Percentiles rank a stretch among this genome's conserved stretches.
phyloP scores from a whole-genome alignment of 2,113 vertebrate genomes.

The Cyprinus carpio region DNA sequence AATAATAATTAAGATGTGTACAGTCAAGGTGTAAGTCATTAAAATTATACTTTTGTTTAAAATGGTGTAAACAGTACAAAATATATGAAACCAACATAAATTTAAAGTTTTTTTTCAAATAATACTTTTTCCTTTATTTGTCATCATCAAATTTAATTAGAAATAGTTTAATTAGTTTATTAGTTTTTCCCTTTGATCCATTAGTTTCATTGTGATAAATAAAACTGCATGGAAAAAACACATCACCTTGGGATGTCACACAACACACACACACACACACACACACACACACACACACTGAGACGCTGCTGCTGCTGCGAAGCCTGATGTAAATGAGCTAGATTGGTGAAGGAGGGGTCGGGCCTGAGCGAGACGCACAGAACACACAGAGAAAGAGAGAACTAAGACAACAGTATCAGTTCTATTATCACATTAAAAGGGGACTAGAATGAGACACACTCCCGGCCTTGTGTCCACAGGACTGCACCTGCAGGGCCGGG shows the following conservation, averaged over 20 bases:
- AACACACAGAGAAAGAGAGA: constrained; percentile 39
- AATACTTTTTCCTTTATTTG: too few species aligned
- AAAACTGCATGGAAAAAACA: too few species aligned
- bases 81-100: too few species aligned
- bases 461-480: constrained; percentile 61
- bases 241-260: neutral
- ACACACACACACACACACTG: constrained; percentile 44
- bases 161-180: too few species aligned
- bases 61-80: neutral
- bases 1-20: neutral
- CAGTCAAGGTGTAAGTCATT: neutral
- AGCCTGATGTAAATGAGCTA: constrained; percentile 76
- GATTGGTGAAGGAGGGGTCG: constrained; percentile 62
- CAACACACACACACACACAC: constrained; percentile 9
- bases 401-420: constrained; percentile 75
- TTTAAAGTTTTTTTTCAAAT: too few species aligned
- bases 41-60: neutral
- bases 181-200: too few species aligned
- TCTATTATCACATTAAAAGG: constrained; percentile 81
- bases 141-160: too few species aligned
- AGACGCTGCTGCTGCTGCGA: constrained; percentile 47
- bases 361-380: neutral
- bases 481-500: constrained; percentile 79
- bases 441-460: constrained; percentile 64
- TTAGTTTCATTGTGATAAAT: too few species aligned